Evolutionary conservation across 2,888 invertebrate genomes (phyloP), one percentile per base, ranked within the genome.

Genomic region (Tinea pellionella): DNA sequence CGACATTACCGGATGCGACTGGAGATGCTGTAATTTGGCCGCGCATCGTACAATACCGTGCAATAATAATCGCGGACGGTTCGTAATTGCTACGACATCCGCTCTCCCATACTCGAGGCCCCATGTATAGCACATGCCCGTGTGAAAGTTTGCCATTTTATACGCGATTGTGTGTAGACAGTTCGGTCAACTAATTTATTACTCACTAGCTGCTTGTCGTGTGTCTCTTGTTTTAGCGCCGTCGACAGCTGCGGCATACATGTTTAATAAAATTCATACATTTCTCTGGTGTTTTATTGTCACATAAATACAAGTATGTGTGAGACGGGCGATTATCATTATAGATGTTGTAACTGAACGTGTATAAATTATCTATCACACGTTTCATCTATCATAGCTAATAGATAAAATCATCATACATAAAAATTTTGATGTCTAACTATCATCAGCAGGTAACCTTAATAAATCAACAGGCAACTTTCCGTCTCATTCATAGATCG

Each of bases 11-110:
- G 86, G 85, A 85, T 83, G 85, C 81, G 81, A 83, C 80, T 73
- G 72, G 83, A 84, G 83, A 82, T 76, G 83, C 75, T 76, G 80
- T 79, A 81, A 80, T 85, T 84, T 78, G 79, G 79, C 72, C 74
- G 78, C 76, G 85, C 53, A 53, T 24, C 53, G 53, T 24, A 53
- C 53, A 53, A 53, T 53, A 75, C 78, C 73, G 73, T 77, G 77
- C 77, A 79, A 79, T 81, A 84, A 84, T 84, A 84, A 84, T 80
- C 80, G 81, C 77, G 76, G 75, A 71, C 72, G 32, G 71, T 66
- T 69, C 71, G 80, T 85, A 84, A 86, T 84, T 83, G 83, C 80
- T 74, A 71, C 78, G 81, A 80, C 85, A 84, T 85, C 85, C 86
- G 85, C 73, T 71, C 71, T 59, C 59, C 30, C 59, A 51, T 15